Conservation (phyloP, 1,140 invertebrate genomes). For the Sitodiplosis mosellana region DNA sequence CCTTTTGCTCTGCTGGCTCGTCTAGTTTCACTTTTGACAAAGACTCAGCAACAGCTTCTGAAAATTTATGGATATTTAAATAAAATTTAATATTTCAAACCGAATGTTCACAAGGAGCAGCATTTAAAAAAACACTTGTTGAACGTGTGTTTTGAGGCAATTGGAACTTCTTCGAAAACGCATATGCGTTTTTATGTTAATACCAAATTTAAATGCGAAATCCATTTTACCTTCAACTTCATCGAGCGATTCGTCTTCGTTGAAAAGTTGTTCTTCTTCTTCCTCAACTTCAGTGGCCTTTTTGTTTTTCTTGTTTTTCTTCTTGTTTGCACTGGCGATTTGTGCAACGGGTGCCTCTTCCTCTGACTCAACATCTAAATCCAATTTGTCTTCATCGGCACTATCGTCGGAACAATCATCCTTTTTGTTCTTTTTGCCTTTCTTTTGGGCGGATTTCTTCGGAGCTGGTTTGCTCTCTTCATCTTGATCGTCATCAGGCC, state of each 20-base stretch:
- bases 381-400: constrained; percentile 20
- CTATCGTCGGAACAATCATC: constrained; percentile 23
- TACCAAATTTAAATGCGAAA: constrained; percentile 1
- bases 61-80: constrained; percentile 12
- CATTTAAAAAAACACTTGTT: no score
- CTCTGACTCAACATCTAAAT: constrained; percentile 15
- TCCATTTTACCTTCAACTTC: background rate
- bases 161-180: no score
- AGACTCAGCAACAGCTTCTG: constrained; percentile 8
- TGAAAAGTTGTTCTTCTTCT: background rate
- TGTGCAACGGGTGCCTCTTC: constrained; percentile 11
- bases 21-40: constrained; percentile 15
- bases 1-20: constrained; percentile 14
- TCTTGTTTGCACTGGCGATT: constrained; percentile 1
- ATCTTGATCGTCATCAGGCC: constrained; percentile 9
- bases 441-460: constrained; percentile 12
- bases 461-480: constrained; percentile 7
- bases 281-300: constrained; percentile 6
- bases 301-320: constrained; percentile 1
- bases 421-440: constrained; percentile 21
- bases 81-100: no score
- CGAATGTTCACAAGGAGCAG: no score
- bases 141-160: no score
- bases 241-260: constrained; percentile 5
- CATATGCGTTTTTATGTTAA: no score